Evolutionary conservation across 1,140 invertebrate genomes (phyloP), one percentile per base, ranked within the genome.

Genomic region (Rhagoletis zephyria): DNA sequence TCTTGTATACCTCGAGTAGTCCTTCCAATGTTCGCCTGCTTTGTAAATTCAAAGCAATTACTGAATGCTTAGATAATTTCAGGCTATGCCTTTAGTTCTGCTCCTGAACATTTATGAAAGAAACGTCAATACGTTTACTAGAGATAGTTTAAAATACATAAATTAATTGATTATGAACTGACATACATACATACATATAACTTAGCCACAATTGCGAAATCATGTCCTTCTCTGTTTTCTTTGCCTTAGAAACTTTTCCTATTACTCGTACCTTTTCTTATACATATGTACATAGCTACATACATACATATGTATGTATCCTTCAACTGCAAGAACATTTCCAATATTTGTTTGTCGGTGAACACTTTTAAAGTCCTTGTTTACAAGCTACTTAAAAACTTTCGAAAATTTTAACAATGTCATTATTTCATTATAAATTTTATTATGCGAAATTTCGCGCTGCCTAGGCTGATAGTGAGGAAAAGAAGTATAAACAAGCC

Each of bases 371-470:
- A 81, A 30, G 19, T 16, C 74, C 48, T 19, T 81, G 74, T 81
- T 81, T 81, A 81, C 74, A 81, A 81, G 74, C 74, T 81, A 81
- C 74, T 81, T 56, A 81, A 81, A 81, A 81, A 81, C 74, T 81
- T 81, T 81, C 14, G 7, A 42, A 81, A 81, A 81, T 81, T 81
- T 19, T 81, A 42, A 81, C 74, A 81, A 81, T 48, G 74, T 56
- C 74, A 81, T 81, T 81, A 81, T 81, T 81, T 81, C 74, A 81
- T 81, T 81, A 81, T 81, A 81, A 81, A 81, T 81, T 81, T 81
- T 81, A 81, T 81, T 81, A 81, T 81, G 74, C 74, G 74, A n/a
- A 81, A 30, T 74, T 74, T 74, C n/a, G 48, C 70, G 16, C 45
- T 48, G 16, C 19, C 10, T 19, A 81, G 19, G 74, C 74, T 14